These are phyloP conservation scores for Gymnogyps californianus DNA, from an alignment of 2,113 vertebrate genomes.

Conservation along the genomic window DNA sequence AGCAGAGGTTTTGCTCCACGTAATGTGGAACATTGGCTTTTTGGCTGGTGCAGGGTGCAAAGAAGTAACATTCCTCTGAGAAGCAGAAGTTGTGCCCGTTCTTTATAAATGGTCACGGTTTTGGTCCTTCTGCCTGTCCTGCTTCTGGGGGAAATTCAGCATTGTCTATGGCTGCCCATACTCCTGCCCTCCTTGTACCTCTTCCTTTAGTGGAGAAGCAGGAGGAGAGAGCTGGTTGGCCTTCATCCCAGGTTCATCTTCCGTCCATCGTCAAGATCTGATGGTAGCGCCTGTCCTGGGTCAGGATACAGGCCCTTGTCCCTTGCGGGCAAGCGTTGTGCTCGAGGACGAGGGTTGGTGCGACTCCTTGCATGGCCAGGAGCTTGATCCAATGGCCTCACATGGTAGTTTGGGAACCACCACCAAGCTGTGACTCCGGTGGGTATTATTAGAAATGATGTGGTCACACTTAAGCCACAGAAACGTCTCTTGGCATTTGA, in stretches of 20 bases:
- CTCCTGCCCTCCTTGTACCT: not conserved
- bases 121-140: not conserved
- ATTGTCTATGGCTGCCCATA: not conserved
- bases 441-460: not conserved
- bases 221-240: not conserved
- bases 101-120: not conserved
- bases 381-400: not conserved
- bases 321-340: accelerated
- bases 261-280: not conserved
- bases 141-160: not conserved
- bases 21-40: not conserved
- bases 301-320: not conserved
- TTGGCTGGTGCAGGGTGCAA: not conserved
- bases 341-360: not conserved
- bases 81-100: not conserved
- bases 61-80: not conserved
- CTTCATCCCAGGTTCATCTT: not conserved
- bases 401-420: conserved; percentile 5
- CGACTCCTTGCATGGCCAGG: not conserved
- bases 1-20: not conserved
- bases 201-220: not conserved
- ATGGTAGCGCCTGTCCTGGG: not conserved
- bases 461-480: not conserved
- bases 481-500: not conserved
- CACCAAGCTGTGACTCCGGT: not conserved